A percentile compares a stretch with the other conserved stretches of the same genome.
These are phyloP conservation scores for Dusona sp. DNA, from an alignment of 2,888 invertebrate genomes.

Conservation along the genomic window DNA sequence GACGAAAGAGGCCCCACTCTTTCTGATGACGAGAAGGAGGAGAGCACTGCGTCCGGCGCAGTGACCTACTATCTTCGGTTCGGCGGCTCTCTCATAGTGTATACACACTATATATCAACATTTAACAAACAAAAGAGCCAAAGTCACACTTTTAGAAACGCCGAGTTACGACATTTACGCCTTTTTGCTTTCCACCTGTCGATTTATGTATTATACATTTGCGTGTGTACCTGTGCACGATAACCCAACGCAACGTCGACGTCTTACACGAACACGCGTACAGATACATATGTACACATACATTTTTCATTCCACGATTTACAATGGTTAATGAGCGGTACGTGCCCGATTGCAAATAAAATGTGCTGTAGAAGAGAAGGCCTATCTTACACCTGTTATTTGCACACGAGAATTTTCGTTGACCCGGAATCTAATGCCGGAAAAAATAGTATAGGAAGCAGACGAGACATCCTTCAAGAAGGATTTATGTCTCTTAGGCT, in stretches of 20 bases:
- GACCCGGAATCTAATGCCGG: slow-evolving; percentile 66
- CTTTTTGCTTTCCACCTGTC: slow-evolving; percentile 9
- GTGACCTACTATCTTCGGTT: slow-evolving; percentile 84
- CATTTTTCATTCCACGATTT: slow-evolving; percentile 64
- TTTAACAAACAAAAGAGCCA: slow-evolving; percentile 22
- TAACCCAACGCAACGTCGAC: slow-evolving; percentile 50
- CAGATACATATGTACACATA: slow-evolving; percentile 1
- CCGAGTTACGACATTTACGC: neutral
- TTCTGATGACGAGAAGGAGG: slow-evolving; percentile 75
- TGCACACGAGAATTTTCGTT: slow-evolving; percentile 50
- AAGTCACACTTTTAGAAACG: neutral
- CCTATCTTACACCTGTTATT: slow-evolving; percentile 38
- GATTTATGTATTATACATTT: slow-evolving; percentile 17
- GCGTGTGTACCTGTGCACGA: neutral
- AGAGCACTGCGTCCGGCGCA: slow-evolving; percentile 84
- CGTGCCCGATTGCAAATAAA: slow-evolving; percentile 68
- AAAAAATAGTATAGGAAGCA: slow-evolving; percentile 43
- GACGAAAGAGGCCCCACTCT: slow-evolving; percentile 29
- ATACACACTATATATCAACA: slow-evolving; percentile 30
- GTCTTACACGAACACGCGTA: slow-evolving; percentile 27
- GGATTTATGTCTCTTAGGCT: neutral
- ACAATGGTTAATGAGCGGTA: slow-evolving; percentile 70
- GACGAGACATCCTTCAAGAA: neutral
- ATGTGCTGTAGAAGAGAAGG: slow-evolving; percentile 8
- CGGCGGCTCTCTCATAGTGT: slow-evolving; percentile 76